A percentile compares a stretch with the other conserved stretches of the same genome.
Conservation (phyloP, 2,113 vertebrate species). For the Irena cyanogastra region DNA sequence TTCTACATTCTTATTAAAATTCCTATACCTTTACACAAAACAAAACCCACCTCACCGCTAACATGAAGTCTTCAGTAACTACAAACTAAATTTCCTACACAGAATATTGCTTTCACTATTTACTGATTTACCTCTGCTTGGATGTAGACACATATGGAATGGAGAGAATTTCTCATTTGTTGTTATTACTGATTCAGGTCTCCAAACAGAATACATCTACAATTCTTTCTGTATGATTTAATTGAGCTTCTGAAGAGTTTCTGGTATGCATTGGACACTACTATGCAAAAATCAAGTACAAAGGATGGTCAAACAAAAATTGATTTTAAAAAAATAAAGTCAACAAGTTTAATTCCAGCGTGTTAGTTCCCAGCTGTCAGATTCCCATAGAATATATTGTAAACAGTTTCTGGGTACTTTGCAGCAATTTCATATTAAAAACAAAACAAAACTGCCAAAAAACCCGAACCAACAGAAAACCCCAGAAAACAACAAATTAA, state of each 20-base stretch:
- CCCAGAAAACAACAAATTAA: not conserved
- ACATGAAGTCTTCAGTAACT: not conserved
- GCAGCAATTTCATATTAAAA: not conserved
- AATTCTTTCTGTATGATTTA: not conserved
- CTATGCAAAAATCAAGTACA: not conserved
- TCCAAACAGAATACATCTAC: not conserved
- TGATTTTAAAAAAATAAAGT: not conserved
- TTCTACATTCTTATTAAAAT: not conserved
- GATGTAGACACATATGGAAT: not conserved
- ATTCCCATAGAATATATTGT: not conserved
- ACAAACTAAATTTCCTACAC: not conserved
- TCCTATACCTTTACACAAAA: not conserved
- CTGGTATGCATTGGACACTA: not conserved
- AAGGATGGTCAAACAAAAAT: not conserved
- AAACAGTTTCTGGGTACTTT: not conserved
- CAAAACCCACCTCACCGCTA: not conserved
- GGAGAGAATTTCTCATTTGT: not conserved
- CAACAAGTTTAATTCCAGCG: not conserved
- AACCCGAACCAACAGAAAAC: rapidly evolving
- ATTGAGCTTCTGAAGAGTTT: not conserved
- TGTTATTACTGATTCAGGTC: not conserved
- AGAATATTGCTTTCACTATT: not conserved
- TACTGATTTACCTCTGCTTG: not conserved
- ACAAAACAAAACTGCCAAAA: not conserved
- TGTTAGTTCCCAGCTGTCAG: not conserved